Evolutionary conservation across 2,888 invertebrate genomes (phyloP).

Genomic region (Phengaris arion): DNA sequence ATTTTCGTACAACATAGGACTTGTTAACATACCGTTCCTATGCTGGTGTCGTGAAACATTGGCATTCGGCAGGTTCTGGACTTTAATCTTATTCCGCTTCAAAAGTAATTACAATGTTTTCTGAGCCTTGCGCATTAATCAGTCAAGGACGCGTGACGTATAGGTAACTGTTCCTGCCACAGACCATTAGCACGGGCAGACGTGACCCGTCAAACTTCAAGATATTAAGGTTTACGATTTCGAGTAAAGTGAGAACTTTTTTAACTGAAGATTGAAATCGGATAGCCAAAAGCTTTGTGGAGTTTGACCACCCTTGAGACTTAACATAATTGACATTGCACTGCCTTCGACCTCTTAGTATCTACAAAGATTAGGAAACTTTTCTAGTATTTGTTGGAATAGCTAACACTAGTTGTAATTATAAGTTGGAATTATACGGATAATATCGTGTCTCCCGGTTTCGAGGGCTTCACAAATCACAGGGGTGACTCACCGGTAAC

Average conservation of each 20-base stretch:
- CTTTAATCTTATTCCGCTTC: too few relatives aligned
- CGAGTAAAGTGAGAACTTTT: not conserved
- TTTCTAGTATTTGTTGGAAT: not conserved
- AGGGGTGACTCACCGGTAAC: constrained; percentile 5
- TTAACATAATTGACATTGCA: too few relatives aligned
- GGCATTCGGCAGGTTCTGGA: too few relatives aligned
- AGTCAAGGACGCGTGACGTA: constrained; percentile 35
- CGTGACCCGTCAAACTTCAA: constrained; percentile 34
- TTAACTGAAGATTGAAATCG: not conserved
- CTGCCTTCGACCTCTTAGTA: too few relatives aligned
- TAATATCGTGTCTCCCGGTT: constrained; percentile 9
- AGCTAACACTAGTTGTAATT: not conserved
- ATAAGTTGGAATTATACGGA: not conserved
- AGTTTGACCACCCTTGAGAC: constrained; percentile 35
- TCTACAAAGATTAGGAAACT: too few relatives aligned
- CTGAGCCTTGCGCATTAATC: constrained; percentile 4
- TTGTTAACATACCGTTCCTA: too few relatives aligned
- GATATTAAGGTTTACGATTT: not conserved
- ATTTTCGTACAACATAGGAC: too few relatives aligned
- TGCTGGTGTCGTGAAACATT: too few relatives aligned
- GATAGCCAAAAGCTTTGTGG: not conserved
- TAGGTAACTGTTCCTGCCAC: constrained; percentile 36
- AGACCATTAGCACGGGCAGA: constrained; percentile 37
- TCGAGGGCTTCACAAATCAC: not conserved
- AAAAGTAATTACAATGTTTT: not conserved